Conservation (phyloP, 2,113 vertebrate species). For the Gnathonemus longibarbis region DNA sequence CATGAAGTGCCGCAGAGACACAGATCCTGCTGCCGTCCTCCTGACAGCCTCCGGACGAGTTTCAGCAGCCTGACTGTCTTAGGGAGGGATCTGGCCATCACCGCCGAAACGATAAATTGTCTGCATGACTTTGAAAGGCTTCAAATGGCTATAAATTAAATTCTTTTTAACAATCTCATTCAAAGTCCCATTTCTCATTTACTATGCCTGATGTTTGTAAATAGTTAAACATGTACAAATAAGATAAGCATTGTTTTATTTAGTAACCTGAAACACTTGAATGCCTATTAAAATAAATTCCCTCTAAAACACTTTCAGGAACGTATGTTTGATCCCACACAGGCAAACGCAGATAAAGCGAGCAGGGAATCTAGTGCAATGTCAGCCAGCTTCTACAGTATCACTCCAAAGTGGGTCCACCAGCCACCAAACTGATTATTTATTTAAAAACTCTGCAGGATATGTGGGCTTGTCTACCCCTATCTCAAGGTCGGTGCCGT, state of each 20-base stretch:
- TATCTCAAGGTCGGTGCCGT: background rate
- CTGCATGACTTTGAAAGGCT: background rate
- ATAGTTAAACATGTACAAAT: background rate
- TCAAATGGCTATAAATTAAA: background rate
- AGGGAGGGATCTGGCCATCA: background rate
- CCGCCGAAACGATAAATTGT: background rate
- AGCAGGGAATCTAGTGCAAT: background rate
- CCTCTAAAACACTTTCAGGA: conserved; percentile 22
- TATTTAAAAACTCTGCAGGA: background rate
- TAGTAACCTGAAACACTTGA: background rate
- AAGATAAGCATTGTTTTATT: background rate
- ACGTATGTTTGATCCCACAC: background rate
- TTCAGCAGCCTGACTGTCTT: background rate
- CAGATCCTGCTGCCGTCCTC: background rate
- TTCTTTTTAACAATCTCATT: background rate
- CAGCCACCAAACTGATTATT: background rate
- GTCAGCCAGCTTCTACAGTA: background rate
- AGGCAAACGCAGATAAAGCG: background rate
- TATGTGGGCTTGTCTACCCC: background rate
- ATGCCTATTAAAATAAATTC: conserved; percentile 21
- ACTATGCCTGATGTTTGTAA: background rate
- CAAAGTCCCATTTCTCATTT: background rate
- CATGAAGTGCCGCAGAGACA: background rate
- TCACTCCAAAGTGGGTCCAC: background rate
- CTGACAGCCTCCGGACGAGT: background rate